These are phyloP conservation scores for Papilio helenus DNA, from an alignment of 1,140 invertebrate genomes.

Conservation along the genomic window DNA sequence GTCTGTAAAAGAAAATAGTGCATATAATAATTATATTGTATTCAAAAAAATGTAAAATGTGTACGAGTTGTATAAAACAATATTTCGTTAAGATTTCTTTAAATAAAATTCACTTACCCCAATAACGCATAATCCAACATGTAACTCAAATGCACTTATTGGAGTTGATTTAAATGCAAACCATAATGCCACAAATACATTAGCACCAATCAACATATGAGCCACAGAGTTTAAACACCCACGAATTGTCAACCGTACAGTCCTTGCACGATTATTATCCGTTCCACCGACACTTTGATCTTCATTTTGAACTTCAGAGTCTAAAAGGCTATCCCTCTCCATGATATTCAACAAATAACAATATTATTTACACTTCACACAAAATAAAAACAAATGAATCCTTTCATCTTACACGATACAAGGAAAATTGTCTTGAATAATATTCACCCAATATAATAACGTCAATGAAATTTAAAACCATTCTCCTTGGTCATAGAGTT, in stretches of 20 bases:
- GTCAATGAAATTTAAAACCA: not conserved
- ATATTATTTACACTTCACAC: not conserved
- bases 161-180: slow-evolving; percentile 51
- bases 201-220: slow-evolving; percentile 47
- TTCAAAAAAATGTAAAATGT: not conserved
- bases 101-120: slow-evolving; percentile 44
- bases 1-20: too few relatives aligned
- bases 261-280: not conserved
- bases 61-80: not conserved
- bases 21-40: not conserved
- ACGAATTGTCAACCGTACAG: slow-evolving; percentile 40
- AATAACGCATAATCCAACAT: slow-evolving; percentile 48
- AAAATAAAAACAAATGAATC: not conserved
- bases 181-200: slow-evolving; percentile 52
- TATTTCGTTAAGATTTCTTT: not conserved
- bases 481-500: too few relatives aligned
- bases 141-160: slow-evolving; percentile 49
- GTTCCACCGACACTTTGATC: not conserved
- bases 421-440: not conserved
- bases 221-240: slow-evolving; percentile 46
- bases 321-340: slow-evolving; percentile 3
- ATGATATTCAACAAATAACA: not conserved
- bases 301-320: not conserved
- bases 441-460: not conserved
- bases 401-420: not conserved